phyloP scores from a whole-genome alignment of 2,113 vertebrate species.

The Otus sunia region DNA sequence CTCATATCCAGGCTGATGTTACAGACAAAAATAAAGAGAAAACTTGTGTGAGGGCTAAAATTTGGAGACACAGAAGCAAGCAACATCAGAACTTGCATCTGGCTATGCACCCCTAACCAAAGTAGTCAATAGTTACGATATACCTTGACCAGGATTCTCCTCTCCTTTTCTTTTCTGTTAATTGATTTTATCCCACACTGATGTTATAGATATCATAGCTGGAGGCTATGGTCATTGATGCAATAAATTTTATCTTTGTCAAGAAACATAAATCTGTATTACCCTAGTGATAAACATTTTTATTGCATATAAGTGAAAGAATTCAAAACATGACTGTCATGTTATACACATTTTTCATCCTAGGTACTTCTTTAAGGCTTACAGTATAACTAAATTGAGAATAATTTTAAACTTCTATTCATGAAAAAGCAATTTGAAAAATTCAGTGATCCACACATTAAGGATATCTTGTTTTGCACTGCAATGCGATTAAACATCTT shows the following conservation, averaged over 20 bases:
- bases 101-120: not conserved
- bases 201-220: not conserved
- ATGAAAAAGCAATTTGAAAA: conserved; percentile 65
- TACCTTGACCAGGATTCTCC: not conserved
- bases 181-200: not conserved
- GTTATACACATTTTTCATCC: not conserved
- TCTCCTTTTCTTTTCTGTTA: not conserved
- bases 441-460: conserved; percentile 58
- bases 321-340: conserved; percentile 37
- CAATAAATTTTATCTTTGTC: not conserved
- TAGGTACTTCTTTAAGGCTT: conserved; percentile 42
- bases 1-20: not conserved
- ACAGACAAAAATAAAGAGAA: not conserved
- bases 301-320: not conserved
- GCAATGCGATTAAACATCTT: conserved; percentile 60
- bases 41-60: not conserved
- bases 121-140: not conserved
- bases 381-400: conserved; percentile 66
- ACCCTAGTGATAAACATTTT: not conserved
- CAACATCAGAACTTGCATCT: not conserved
- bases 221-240: not conserved
- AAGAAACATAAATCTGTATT: not conserved
- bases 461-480: conserved; percentile 45
- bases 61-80: not conserved
- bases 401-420: conserved; percentile 54